Evolutionary conservation across 2,888 invertebrate species (phyloP), one percentile per base, ranked within the genome.

Genomic region (Neoscelio sp.): DNA sequence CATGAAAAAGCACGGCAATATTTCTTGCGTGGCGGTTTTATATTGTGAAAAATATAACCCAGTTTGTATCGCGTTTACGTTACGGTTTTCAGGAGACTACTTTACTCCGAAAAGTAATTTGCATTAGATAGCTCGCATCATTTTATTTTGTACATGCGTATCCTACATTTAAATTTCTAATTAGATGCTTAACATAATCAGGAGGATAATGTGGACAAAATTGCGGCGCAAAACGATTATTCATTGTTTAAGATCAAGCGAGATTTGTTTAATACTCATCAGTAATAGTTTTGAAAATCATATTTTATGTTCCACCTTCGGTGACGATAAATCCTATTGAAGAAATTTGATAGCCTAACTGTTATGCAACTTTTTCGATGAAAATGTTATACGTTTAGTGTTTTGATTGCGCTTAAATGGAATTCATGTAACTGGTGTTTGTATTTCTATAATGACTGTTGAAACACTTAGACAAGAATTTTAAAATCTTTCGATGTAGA

Each of bases 41-140:
- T 64, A 50, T 50, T 23, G 23, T 26, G 15, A 38, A 20, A 65
- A 52, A 52, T 65, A 65, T 52, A 52, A 40, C 40, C 28, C 28
- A 40, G 18, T 42, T 65, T 68, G 48, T 65, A 48, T 65, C 42
- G 18, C 23, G 17, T 42, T 35, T 15, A 3, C 58, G 40, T 48
- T 52, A 56, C 38, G 38, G 12, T 30, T 56, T 56, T 42, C 23
- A 33, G n/a, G 23, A n/a, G 23, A 18, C 40, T 48, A 70, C 20
- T 70, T 58, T 60, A 20, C 30, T n/a, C 23, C 46, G 33, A 28
- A 30, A 12, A 18, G 20, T 10, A 56, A 64, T 73, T 64, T 73
- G 73, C 73, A 73, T 73, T 38, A 73, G 38, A 73, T 64, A 73
- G 56, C 46, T 28, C 12, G 46, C 15, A 35, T 42, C 48, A 20